Evolutionary conservation across 2,113 vertebrate species (phyloP), one percentile per base, ranked within the genome.

Genomic region (Periophthalmus modestus): DNA sequence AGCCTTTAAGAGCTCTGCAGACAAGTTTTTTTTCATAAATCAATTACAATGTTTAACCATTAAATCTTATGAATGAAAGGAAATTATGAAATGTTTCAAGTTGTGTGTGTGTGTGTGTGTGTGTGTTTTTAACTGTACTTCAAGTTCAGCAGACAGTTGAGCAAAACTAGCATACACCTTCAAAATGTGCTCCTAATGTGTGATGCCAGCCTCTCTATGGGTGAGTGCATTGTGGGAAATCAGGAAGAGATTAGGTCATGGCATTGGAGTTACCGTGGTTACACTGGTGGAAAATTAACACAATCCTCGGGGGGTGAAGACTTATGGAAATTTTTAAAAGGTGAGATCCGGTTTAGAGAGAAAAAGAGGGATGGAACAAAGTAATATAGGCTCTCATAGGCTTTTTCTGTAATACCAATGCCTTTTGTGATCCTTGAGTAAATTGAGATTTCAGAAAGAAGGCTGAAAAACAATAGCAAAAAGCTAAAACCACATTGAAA

Each of bases 231-330:
- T 81, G 78, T 88, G 87, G 82, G 87, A 85, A 79, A 88, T 81
- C 75, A 75, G 78, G 72, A 84, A 74, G 77, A 82, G 74, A 80
- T 88, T 62, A 82, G 84, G 82, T 82, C 82, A 80, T n/a, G 0
- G 58, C 68, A 12, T 63, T 57, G 67, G 74, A 82, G 84, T 87
- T 83, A 85, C 79, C 50, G 57, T 83, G 83, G 84, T 88, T 85
- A 88, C 79, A 9, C 74, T 48, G 19, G 80, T 82, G 85, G 85
- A 80, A 90, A 88, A 91, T 88, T 83, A 88, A 89, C 84, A 79
- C 74, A 84, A 84, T 52, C 70, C 84, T 85, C 77, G 4, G 48
- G 72, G 80, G 82, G 71, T 54, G 73, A 12, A 66, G 47, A 74
- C 69, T 82, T 87, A 82, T 84, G 84, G 69, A 85, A 79, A 83